These are phyloP conservation scores for Bombus confusus DNA, from an alignment of 1,140 invertebrate species.

Conservation along the genomic window DNA sequence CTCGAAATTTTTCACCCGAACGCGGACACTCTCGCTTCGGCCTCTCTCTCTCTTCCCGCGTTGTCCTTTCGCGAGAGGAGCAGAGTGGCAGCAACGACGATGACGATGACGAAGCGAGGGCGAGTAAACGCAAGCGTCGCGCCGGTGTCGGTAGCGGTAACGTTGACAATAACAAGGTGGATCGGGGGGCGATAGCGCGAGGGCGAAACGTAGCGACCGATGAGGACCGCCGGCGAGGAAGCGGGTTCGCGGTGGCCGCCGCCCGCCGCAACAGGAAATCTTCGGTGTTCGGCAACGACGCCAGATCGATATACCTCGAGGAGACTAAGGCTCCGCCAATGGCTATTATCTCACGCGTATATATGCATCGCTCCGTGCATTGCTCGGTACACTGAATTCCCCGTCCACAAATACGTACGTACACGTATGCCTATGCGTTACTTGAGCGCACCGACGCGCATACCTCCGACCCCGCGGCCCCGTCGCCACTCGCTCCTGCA, in stretches of 20 bases:
- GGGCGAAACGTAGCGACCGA: not conserved
- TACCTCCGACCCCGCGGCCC: conserved; percentile 20
- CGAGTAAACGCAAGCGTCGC: not conserved
- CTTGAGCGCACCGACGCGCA: conserved; percentile 53
- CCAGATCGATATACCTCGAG: conserved; percentile 71
- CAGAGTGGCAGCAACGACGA: too few relatives aligned
- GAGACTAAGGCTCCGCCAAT: conserved; percentile 74
- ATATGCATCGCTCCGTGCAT: conserved; percentile 68
- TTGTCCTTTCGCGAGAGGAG: too few relatives aligned
- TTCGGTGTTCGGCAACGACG: conserved; percentile 66
- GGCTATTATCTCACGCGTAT: conserved; percentile 77
- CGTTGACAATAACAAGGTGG: not conserved
- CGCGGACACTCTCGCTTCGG: accelerated
- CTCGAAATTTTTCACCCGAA: too few relatives aligned
- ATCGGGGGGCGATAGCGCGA: not conserved
- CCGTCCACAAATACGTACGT: conserved; percentile 67
- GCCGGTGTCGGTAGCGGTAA: not conserved
- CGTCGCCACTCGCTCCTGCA: conserved; percentile 29
- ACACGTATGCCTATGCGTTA: conserved; percentile 55
- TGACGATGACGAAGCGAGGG: not conserved
- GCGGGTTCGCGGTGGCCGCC: not conserved
- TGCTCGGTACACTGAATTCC: conserved; percentile 70
- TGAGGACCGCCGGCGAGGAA: not conserved
- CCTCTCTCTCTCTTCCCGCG: not conserved
- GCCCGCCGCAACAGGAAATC: conserved; percentile 59